A percentile compares a stretch with the other conserved stretches of the same genome.
These are phyloP conservation scores for Barbus barbus DNA, from an alignment of 2,113 vertebrate species.

Conservation along the genomic window DNA sequence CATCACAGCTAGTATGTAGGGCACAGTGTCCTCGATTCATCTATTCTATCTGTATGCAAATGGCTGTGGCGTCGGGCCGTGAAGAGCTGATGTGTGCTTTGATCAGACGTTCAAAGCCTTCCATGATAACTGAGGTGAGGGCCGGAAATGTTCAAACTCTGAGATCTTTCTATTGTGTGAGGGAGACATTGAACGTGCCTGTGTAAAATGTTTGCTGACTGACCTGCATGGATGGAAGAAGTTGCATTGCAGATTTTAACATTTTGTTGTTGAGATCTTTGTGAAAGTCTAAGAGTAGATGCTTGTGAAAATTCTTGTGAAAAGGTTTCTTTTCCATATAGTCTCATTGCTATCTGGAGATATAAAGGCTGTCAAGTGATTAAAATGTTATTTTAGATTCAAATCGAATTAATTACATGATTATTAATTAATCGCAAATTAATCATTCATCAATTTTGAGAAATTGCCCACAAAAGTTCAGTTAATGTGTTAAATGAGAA, in stretches of 20 bases:
- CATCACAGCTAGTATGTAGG: slow-evolving; percentile 2
- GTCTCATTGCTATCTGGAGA: neutral
- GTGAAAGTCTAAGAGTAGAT: neutral
- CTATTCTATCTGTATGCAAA: slow-evolving; percentile 8
- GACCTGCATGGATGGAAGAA: neutral
- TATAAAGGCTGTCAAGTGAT: neutral
- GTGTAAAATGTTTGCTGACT: neutral
- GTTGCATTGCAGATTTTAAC: neutral
- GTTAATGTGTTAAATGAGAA: neutral
- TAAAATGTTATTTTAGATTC: neutral
- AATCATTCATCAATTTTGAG: neutral
- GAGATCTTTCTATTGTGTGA: neutral
- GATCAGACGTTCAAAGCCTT: slow-evolving; percentile 13
- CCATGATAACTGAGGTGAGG: neutral
- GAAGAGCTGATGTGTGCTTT: slow-evolving; percentile 2
- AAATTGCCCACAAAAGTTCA: neutral
- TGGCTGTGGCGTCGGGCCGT: neutral
- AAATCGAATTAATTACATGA: too few species aligned
- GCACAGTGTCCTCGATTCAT: slow-evolving; percentile 7
- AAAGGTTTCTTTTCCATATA: neutral
- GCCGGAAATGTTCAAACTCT: neutral
- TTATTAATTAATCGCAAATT: too few species aligned
- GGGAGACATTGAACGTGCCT: neutral
- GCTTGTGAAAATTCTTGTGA: neutral
- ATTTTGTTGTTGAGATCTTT: neutral